Evolutionary conservation across 2,797 vertebrate genomes (phyloP).

Genomic region (Masticophis lateralis): DNA sequence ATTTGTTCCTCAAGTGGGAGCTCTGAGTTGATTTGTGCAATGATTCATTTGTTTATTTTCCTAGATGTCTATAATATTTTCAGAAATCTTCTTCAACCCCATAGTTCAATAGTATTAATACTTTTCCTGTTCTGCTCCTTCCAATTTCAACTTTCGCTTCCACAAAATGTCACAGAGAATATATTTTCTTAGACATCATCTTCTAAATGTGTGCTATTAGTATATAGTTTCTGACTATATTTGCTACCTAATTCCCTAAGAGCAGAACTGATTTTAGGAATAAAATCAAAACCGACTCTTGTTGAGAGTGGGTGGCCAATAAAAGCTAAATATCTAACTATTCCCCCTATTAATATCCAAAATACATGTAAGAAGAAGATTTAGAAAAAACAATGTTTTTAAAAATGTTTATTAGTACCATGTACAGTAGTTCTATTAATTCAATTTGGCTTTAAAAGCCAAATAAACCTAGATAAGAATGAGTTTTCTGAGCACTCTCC

Average conservation of each 20-base stretch:
- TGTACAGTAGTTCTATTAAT: background rate
- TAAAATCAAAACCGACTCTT: background rate
- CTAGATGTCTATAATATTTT: too few relatives aligned
- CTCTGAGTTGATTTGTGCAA: background rate
- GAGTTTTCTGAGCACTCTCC: background rate
- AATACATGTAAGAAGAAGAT: background rate
- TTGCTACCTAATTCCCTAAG: background rate
- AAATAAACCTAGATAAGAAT: background rate
- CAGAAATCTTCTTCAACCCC: background rate
- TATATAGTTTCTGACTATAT: background rate
- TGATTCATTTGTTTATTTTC: too few relatives aligned
- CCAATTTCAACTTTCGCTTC: background rate
- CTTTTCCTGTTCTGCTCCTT: background rate
- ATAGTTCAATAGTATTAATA: background rate
- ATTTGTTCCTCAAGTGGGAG: background rate
- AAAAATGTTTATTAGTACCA: background rate
- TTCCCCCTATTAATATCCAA: background rate
- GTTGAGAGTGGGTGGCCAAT: background rate
- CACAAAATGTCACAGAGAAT: background rate
- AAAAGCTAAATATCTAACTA: background rate
- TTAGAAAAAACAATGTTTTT: background rate
- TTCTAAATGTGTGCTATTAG: background rate
- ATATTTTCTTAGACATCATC: background rate
- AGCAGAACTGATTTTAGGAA: background rate
- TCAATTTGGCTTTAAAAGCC: background rate